These are phyloP conservation scores for Neoascia interrupta DNA, from an alignment of 2,888 invertebrate genomes.

Conservation along the genomic window DNA sequence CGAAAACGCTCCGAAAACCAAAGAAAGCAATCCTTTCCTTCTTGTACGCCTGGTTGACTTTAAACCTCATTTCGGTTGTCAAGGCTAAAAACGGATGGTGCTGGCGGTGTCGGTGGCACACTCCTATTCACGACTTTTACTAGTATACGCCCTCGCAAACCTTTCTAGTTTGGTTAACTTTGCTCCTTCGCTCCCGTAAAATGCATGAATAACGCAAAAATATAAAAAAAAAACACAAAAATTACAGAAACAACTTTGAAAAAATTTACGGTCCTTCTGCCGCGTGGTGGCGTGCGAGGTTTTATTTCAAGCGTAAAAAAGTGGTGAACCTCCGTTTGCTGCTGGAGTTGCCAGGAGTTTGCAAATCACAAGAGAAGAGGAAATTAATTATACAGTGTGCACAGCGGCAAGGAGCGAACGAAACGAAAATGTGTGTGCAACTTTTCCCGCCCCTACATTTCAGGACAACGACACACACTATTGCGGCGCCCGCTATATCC, in stretches of 20 bases:
- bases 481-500: not conserved
- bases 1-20: not conserved
- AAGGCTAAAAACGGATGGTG: too few species aligned
- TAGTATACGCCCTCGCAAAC: not conserved
- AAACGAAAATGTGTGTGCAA: too few species aligned
- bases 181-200: not conserved
- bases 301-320: conserved; percentile 37
- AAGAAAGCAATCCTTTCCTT: not conserved
- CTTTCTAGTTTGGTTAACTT: conserved; percentile 13
- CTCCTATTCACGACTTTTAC: not conserved
- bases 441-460: too few species aligned
- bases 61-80: conserved; percentile 3
- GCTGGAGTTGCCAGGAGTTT: conserved; percentile 9
- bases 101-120: not conserved
- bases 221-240: not conserved
- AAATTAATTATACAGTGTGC: conserved; percentile 46
- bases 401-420: conserved; percentile 3
- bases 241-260: conserved; percentile 39
- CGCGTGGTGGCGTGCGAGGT: conserved; percentile 28
- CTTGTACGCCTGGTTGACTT: conserved; percentile 7
- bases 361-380: conserved; percentile 20
- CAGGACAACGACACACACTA: too few species aligned
- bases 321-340: conserved; percentile 18
- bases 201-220: not conserved
- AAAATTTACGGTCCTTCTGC: conserved; percentile 36